Base-by-base conservation (phyloP, 2,113 vertebrate species). In the Cisticola juncidis region DNA sequence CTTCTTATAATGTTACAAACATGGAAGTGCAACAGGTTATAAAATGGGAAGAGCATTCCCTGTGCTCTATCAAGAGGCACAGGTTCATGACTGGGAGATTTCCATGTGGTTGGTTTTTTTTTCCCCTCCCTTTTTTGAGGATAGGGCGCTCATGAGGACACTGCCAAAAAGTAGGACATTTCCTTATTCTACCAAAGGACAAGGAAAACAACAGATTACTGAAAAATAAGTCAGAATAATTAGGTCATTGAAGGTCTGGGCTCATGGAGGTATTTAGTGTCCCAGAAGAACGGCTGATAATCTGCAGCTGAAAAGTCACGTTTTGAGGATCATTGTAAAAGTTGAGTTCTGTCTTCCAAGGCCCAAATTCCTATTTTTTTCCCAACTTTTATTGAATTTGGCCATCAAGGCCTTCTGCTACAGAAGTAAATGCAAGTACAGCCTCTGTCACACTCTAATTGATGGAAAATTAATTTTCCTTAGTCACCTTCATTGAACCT, bases 211-310 rank as follows among this genome's bases (percentile, higher is more conserved):
- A 84, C 14, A 87, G 91, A 92, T 94, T 92, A 76, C 74, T 81
- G 93, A 66, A 94, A 95, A 95, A 93, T 91, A 90, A 91, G 61
- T 51, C 80, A 54, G 38, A 74, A 80, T 94, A 96, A 94, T 94
- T 95, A 85, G 87, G 92, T 97, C 70, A 31, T 31, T 80, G 76
- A 80, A 90, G 61, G 70, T 66, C 56, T 57, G 83, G 62, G 69
- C 53, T 83, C 64, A 31, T 36, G 26, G 48, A 93, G 58, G 70
- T 82, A 38, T 84, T 95, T 71, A 45, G 56, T 70, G 44, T 92
- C 80, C 70, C 64, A 60, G 70, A 91, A 86, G 88, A 94, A 47
- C 11, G 12, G 72, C 47, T 89, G 87, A 74, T 29, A 84, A 70
- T 36, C 60, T 86, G 50, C 44, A 81, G 56, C 58, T 87, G 77